Conservation (phyloP, 2,113 vertebrate species). For the Falco punctatus region DNA sequence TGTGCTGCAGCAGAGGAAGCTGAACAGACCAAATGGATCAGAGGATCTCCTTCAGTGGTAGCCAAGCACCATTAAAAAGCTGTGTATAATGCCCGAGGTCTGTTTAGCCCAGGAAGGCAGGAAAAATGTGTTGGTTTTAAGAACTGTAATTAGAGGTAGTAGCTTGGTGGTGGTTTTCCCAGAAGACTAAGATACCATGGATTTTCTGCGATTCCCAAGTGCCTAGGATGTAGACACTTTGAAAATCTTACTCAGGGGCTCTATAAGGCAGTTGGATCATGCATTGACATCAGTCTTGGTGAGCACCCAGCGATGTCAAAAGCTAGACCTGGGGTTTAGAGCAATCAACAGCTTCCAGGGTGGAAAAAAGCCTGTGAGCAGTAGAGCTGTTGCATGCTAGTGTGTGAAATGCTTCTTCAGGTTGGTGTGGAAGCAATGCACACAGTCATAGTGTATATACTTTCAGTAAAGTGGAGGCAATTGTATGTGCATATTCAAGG, state of each 20-base stretch:
- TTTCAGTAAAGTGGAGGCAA: neutral
- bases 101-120: neutral
- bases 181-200: neutral
- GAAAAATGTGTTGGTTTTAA: neutral
- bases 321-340: neutral
- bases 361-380: neutral
- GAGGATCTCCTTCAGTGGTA: neutral
- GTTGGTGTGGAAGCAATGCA: neutral
- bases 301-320: neutral
- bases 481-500: neutral
- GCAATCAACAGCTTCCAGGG: neutral
- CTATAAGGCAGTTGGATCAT: neutral
- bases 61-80: neutral
- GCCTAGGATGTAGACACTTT: neutral
- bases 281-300: neutral
- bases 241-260: neutral
- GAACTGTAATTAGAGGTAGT: neutral
- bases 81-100: neutral
- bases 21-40: too few relatives aligned
- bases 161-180: neutral
- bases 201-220: neutral
- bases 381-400: fast-evolving
- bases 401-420: neutral
- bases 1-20: neutral
- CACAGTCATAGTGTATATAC: neutral